These are phyloP conservation scores for Eulemur rufifrons DNA, from an alignment of 2,113 vertebrate species.

Conservation along the genomic window DNA sequence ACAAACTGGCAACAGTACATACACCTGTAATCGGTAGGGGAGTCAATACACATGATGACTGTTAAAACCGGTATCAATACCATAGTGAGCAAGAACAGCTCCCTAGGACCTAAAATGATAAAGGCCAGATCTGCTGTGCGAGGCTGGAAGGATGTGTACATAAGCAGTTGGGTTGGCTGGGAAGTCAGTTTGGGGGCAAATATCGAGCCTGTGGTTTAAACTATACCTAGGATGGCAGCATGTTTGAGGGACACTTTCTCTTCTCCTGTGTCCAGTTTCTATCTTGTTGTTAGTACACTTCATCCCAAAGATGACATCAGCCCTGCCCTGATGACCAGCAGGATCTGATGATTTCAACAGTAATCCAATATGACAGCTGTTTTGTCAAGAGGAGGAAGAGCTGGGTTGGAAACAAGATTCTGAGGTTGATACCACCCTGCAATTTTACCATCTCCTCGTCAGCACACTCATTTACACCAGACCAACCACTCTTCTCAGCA, in stretches of 20 bases:
- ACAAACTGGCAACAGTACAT: slow-evolving; percentile 45
- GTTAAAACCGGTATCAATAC: slow-evolving; percentile 50
- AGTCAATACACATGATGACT: slow-evolving; percentile 46
- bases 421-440: slow-evolving; percentile 9
- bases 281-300: not conserved
- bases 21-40: not conserved
- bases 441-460: not conserved
- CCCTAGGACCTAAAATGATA: not conserved
- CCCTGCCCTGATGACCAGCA: not conserved
- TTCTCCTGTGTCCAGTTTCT: not conserved
- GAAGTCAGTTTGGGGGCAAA: slow-evolving; percentile 26
- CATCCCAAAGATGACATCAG: slow-evolving; percentile 10
- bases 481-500: not conserved
- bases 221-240: not conserved
- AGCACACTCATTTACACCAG: not conserved
- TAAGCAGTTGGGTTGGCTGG: not conserved
- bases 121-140: not conserved
- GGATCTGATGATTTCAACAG: not conserved
- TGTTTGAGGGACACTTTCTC: not conserved
- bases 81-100: slow-evolving; percentile 3
- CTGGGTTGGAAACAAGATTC: not conserved
- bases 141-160: not conserved
- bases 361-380: slow-evolving; percentile 53
- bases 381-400: slow-evolving; percentile 11
- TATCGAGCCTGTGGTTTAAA: not conserved